These are phyloP conservation scores for Laterallus jamaicensis DNA, from an alignment of 2,113 vertebrate genomes.

Conservation along the genomic window DNA sequence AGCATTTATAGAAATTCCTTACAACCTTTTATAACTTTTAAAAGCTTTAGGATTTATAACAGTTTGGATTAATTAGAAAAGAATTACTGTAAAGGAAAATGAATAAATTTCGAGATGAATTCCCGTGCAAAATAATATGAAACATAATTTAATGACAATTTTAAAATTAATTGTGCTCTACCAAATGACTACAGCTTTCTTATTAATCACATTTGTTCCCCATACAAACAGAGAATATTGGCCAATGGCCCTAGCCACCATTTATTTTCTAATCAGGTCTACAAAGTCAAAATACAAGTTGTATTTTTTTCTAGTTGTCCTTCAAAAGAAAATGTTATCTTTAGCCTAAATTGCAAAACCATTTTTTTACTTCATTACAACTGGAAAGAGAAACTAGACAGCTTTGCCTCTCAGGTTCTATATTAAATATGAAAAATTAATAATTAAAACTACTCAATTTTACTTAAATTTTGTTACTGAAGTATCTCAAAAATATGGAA, in stretches of 20 bases:
- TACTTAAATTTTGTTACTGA: not conserved
- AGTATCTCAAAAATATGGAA: not conserved
- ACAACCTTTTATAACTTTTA: not conserved
- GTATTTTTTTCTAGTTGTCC: not conserved
- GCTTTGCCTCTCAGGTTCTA: not conserved
- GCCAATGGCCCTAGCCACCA: not conserved
- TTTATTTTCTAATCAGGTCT: not conserved
- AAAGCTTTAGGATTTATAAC: not conserved
- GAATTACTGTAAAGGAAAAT: not conserved
- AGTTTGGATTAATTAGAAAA: not conserved
- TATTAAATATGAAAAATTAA: not conserved
- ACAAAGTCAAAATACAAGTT: not conserved
- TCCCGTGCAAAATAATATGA: not conserved
- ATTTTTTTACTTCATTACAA: not conserved
- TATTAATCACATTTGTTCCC: not conserved
- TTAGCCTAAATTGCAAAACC: not conserved
- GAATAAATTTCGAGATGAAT: not conserved
- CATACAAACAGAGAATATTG: not conserved
- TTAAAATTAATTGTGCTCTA: not conserved
- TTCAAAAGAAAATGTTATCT: not conserved
- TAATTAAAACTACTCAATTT: not conserved
- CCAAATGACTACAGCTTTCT: not conserved
- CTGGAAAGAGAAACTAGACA: not conserved
- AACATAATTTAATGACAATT: not conserved
- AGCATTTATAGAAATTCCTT: not conserved